Evolutionary conservation across 1,140 invertebrate species (phyloP).

Genomic region (Philotrypesis tridentata): DNA sequence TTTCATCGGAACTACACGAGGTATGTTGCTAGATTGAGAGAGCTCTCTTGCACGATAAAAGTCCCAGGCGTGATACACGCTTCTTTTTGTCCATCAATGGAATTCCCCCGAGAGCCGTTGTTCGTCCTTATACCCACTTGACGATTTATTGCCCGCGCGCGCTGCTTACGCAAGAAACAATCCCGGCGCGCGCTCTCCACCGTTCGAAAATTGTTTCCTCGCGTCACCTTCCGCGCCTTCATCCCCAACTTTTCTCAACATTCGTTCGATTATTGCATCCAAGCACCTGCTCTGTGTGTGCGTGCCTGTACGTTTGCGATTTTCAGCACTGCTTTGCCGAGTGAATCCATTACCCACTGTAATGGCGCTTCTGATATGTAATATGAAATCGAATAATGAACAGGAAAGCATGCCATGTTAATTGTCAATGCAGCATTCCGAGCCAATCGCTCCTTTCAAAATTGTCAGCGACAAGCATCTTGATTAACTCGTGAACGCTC

Average conservation of each 20-base stretch:
- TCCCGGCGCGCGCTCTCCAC: not conserved
- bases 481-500: no score
- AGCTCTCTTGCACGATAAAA: not conserved
- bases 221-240: not conserved
- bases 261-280: not conserved
- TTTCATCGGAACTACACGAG: not conserved
- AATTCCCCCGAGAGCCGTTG: slow-evolving; percentile 2
- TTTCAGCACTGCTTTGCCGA: no score
- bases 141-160: not conserved
- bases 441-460: no score
- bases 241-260: not conserved
- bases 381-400: no score
- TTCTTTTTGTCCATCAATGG: slow-evolving; percentile 15
- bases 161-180: not conserved
- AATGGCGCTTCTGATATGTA: no score
- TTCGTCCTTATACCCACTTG: slow-evolving; percentile 1
- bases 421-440: no score
- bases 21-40: not conserved
- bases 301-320: no score
- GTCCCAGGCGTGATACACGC: not conserved
- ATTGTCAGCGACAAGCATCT: no score
- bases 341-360: no score
- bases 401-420: no score
- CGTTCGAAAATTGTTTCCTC: slow-evolving; percentile 23
- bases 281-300: no score